Percentiles rank a stretch among this genome's conserved stretches.
Conservation (phyloP, 2,797 vertebrate species). For the Benthosema pterotum region DNA sequence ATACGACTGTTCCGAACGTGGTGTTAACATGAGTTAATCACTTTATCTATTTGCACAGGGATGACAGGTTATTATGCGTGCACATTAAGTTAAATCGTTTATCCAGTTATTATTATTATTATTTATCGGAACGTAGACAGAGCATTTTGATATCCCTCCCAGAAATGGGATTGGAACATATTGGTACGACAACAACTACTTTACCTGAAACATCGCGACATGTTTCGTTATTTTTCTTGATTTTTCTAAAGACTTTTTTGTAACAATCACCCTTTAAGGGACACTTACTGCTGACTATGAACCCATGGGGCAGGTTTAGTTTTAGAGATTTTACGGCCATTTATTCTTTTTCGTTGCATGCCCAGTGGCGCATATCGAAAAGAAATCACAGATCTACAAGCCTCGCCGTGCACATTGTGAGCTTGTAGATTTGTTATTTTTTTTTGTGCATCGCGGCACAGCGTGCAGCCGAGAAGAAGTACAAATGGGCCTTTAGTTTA, state of each 20-base stretch:
- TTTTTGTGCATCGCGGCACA: too few species aligned
- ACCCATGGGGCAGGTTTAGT: conserved; percentile 32
- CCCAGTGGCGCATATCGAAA: too few species aligned
- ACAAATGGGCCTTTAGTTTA: neutral
- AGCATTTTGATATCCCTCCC: too few species aligned
- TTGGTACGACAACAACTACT: neutral
- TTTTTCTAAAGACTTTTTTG: conserved; percentile 62
- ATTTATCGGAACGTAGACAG: conserved; percentile 44
- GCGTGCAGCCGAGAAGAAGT: too few species aligned
- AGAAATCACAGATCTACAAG: too few species aligned
- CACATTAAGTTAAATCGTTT: conserved; percentile 20
- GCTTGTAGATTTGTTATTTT: too few species aligned
- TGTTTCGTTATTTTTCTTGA: conserved; percentile 69
- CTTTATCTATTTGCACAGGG: conserved; percentile 74
- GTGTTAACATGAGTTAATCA: conserved; percentile 50
- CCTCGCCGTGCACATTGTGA: too few species aligned
- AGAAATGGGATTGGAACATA: neutral
- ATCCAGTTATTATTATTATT: conserved; percentile 39
- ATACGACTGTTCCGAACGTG: conserved; percentile 82
- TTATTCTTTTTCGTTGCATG: too few species aligned
- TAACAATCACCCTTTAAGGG: conserved; percentile 67
- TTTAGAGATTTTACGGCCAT: too few species aligned
- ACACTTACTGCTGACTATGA: conserved; percentile 39
- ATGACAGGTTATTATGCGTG: conserved; percentile 26
- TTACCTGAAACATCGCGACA: conserved; percentile 53